These are phyloP conservation scores for Drosophila tsacasi DNA, from an alignment of 1,140 invertebrate species.

Conservation along the genomic window DNA sequence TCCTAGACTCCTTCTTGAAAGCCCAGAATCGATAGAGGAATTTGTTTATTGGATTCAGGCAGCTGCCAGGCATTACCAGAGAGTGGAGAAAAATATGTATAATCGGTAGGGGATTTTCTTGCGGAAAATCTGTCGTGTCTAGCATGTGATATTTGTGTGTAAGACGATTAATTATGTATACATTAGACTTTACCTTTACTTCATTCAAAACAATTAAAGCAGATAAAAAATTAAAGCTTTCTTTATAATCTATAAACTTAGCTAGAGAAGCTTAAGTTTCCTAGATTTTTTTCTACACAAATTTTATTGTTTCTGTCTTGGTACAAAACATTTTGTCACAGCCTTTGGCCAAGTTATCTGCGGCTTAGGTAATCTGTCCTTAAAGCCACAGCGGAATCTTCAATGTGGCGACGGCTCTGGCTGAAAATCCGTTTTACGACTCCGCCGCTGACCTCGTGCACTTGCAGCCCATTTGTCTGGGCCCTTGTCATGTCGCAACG, in stretches of 20 bases:
- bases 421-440: constrained; percentile 49
- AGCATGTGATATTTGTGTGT: neutral
- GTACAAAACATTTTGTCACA: neutral
- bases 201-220: neutral
- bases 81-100: neutral
- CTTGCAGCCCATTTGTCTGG: constrained; percentile 58
- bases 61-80: constrained; percentile 8
- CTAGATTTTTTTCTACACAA: neutral
- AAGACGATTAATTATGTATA: neutral
- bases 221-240: neutral
- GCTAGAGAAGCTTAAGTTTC: neutral
- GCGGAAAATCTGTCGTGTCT: neutral
- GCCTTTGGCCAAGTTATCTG: constrained; percentile 15
- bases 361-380: constrained; percentile 31
- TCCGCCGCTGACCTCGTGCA: constrained; percentile 49
- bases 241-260: too few relatives aligned
- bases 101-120: neutral
- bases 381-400: constrained; percentile 34
- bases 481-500: constrained; percentile 49
- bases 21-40: constrained; percentile 12
- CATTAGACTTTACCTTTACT: neutral
- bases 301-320: neutral
- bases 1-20: neutral
- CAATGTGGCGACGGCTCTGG: constrained; percentile 12
- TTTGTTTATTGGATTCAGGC: constrained; percentile 22